These are phyloP conservation scores for Agriopis aurantiaria DNA, from an alignment of 2,888 invertebrate genomes.

Conservation along the genomic window DNA sequence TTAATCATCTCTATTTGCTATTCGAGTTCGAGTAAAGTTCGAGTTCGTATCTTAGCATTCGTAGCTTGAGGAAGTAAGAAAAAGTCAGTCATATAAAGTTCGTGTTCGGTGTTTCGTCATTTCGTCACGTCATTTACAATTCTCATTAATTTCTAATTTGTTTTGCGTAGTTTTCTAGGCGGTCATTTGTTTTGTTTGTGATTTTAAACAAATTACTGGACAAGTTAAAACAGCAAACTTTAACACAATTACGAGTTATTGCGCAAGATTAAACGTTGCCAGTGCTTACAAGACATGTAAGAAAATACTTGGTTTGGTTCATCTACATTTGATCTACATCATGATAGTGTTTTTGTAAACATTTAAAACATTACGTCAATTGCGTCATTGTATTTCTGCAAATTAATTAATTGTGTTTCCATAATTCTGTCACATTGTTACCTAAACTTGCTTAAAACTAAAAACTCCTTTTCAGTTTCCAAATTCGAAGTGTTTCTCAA, in stretches of 20 bases:
- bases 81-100: no score
- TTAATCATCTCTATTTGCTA: no score
- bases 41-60: no score
- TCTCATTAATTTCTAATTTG: not conserved
- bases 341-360: conserved; percentile 35
- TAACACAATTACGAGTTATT: conserved; percentile 6
- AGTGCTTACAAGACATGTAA: not conserved
- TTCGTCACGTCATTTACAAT: not conserved
- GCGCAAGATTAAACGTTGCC: conserved; percentile 10
- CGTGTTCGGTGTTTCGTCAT: not conserved
- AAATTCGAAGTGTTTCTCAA: conserved; percentile 33
- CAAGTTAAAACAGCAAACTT: not conserved
- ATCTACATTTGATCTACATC: no score
- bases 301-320: not conserved
- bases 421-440: not conserved
- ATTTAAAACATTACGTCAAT: conserved; percentile 30
- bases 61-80: no score
- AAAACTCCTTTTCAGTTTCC: conserved; percentile 1
- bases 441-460: not conserved
- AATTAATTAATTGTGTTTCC: not conserved
- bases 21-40: no score
- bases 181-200: not conserved
- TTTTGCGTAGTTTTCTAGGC: no score
- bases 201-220: not conserved
- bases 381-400: conserved; percentile 48